phyloP scores from a whole-genome alignment of 2,888 invertebrate genomes.

The Oegoconia quadripuncta region DNA sequence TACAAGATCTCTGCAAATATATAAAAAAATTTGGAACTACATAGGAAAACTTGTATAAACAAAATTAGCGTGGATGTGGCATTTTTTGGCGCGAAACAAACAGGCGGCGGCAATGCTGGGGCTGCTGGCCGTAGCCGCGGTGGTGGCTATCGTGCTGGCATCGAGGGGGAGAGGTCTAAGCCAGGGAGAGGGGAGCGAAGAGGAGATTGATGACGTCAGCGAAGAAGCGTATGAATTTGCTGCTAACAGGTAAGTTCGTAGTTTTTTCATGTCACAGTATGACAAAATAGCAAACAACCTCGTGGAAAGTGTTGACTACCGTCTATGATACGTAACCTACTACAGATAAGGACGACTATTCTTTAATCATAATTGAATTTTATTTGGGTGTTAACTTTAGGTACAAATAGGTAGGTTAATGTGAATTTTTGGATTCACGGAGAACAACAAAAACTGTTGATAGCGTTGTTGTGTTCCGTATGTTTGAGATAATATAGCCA shows the following conservation, averaged over 20 bases:
- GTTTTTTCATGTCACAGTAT: neutral
- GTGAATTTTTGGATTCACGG: too few relatives aligned
- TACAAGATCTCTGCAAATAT: too few relatives aligned
- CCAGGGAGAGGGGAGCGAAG: constrained; percentile 28
- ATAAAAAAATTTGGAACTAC: too few relatives aligned
- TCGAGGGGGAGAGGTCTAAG: constrained; percentile 44
- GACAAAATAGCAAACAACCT: neutral
- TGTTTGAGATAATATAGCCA: too few relatives aligned
- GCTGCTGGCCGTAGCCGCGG: constrained; percentile 49
- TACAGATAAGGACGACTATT: too few relatives aligned
- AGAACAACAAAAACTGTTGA: too few relatives aligned
- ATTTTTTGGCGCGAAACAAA: constrained; percentile 63
- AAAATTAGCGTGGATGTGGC: constrained; percentile 56
- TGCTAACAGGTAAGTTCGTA: constrained; percentile 49
- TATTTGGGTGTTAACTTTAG: too few relatives aligned
- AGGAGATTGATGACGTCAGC: constrained; percentile 61
- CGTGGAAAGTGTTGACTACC: too few relatives aligned
- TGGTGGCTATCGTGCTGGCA: constrained; percentile 52
- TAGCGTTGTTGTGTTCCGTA: too few relatives aligned
- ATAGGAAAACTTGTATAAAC: neutral
- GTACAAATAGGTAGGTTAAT: too few relatives aligned
- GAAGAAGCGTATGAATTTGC: constrained; percentile 55
- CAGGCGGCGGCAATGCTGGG: constrained; percentile 68
- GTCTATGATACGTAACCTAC: too few relatives aligned
- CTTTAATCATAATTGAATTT: too few relatives aligned